Evolutionary conservation across 2,797 vertebrate genomes (phyloP).

Genomic region (Eleutherodactylus coqui): DNA sequence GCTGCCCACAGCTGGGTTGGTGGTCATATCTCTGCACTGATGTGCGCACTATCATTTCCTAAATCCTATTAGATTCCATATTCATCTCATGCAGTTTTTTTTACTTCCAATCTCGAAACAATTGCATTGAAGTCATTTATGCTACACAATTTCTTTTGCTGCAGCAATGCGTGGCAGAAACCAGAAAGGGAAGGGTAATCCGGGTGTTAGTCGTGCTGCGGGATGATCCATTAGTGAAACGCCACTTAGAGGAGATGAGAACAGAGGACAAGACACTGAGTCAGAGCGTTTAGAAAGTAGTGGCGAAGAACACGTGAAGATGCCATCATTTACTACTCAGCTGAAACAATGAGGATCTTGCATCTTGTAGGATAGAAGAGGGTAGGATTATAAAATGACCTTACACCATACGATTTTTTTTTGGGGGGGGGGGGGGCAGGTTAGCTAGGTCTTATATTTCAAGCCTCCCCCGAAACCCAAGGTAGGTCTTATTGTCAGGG

Average conservation of each 20-base stretch:
- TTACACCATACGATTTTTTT: too few relatives aligned
- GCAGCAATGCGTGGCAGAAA: neutral
- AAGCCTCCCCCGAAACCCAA: too few relatives aligned
- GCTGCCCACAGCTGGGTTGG: neutral
- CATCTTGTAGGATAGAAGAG: too few relatives aligned
- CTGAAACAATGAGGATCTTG: too few relatives aligned
- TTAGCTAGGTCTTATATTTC: too few relatives aligned
- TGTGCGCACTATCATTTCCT: neutral
- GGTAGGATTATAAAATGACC: too few relatives aligned
- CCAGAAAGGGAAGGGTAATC: conserved; percentile 1
- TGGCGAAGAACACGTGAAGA: neutral
- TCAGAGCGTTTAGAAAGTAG: neutral
- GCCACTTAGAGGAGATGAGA: neutral
- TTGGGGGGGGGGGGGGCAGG: too few relatives aligned
- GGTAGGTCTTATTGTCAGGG: too few relatives aligned
- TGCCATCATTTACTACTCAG: neutral
- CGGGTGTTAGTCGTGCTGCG: neutral
- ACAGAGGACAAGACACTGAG: neutral
- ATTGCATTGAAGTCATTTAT: conserved; percentile 26
- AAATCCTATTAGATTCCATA: conserved; percentile 39
- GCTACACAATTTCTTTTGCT: conserved; percentile 8
- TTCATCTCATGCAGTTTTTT: neutral
- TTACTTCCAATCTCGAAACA: conserved; percentile 13
- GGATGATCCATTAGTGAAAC: neutral
- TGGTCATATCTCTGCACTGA: neutral